Evolutionary conservation across 2,797 vertebrate genomes (phyloP).

Genomic region (Melanotaenia maccullochi): DNA sequence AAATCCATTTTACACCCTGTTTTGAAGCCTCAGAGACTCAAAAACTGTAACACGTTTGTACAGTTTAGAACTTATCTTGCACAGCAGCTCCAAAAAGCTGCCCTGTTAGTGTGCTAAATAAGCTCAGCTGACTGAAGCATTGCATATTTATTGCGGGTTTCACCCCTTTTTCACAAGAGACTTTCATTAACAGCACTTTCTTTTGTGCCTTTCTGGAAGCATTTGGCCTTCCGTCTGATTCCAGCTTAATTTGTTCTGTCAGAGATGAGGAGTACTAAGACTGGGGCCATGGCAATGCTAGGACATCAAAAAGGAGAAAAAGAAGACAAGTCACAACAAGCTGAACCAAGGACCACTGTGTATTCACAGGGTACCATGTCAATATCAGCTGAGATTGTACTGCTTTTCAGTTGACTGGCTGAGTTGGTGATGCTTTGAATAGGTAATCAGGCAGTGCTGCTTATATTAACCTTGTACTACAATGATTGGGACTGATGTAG

Average conservation of each 20-base stretch:
- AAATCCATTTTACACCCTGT: slow-evolving; percentile 4
- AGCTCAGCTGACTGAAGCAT: slow-evolving; percentile 34
- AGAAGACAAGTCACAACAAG: slow-evolving; percentile 10
- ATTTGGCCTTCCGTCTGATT: slow-evolving; percentile 66
- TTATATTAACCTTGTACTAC: slow-evolving; percentile 16
- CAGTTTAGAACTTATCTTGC: slow-evolving; percentile 37
- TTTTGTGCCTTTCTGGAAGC: slow-evolving; percentile 34
- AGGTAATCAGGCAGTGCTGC: slow-evolving; percentile 42
- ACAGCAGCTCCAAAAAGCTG: slow-evolving; percentile 23
- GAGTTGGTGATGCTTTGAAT: slow-evolving; percentile 49
- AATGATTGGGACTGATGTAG: slow-evolving; percentile 29
- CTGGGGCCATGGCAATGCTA: slow-evolving; percentile 11
- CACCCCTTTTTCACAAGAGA: slow-evolving; percentile 55
- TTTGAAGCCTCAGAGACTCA: slow-evolving; percentile 22
- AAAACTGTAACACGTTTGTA: slow-evolving; percentile 14
- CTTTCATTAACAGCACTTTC: slow-evolving; percentile 68
- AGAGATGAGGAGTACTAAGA: slow-evolving; percentile 38
- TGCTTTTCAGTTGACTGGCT: slow-evolving; percentile 42
- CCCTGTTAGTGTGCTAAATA: slow-evolving; percentile 59
- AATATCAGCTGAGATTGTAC: slow-evolving; percentile 13
- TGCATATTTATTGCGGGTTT: slow-evolving; percentile 69
- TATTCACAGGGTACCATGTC: slow-evolving; percentile 8
- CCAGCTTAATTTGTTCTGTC: slow-evolving; percentile 63
- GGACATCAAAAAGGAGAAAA: slow-evolving; percentile 36
- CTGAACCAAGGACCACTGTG: slow-evolving; percentile 8